A percentile compares a stretch with the other conserved stretches of the same genome.
Conservation (phyloP, 1,140 invertebrate species). For the Drosophila truncata region DNA sequence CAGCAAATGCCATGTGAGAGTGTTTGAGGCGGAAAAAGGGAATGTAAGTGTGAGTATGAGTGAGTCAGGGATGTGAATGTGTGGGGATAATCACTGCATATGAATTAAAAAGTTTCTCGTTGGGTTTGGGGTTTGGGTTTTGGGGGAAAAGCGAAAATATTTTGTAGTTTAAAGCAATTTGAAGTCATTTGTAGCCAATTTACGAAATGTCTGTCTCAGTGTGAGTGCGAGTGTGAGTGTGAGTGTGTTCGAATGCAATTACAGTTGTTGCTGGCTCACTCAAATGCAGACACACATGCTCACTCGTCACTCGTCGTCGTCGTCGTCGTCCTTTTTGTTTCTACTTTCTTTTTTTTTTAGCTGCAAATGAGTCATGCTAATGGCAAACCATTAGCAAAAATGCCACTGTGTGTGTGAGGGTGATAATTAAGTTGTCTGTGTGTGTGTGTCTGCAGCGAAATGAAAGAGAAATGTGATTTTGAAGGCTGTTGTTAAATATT, state of each 20-base stretch:
- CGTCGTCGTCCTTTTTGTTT: background rate
- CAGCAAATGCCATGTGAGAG: conserved; percentile 26
- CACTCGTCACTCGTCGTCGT: conserved; percentile 27
- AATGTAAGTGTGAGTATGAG: background rate
- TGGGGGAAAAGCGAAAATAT: conserved; percentile 60
- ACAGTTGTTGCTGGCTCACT: conserved; percentile 38
- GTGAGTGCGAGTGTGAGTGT: conserved; percentile 28
- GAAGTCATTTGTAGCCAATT: conserved; percentile 84
- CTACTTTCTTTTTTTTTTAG: conserved; percentile 48
- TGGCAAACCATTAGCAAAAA: conserved; percentile 81
- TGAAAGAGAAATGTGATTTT: conserved; percentile 81
- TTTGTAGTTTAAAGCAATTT: conserved; percentile 84
- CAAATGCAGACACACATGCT: conserved; percentile 38
- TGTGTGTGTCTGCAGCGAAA: conserved; percentile 49
- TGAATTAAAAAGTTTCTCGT: conserved; percentile 73
- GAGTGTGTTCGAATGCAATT: conserved; percentile 71
- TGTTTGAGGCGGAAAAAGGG: conserved; percentile 6
- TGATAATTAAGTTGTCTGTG: conserved; percentile 52
- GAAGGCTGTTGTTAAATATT: conserved; percentile 81
- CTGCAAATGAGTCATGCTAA: conserved; percentile 83
- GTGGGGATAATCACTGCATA: conserved; percentile 75
- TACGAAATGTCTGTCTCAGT: conserved; percentile 69
- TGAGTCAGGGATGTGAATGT: conserved; percentile 4
- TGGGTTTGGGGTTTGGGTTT: background rate
- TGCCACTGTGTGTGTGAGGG: conserved; percentile 58